phyloP scores from a whole-genome alignment of 1,140 invertebrate genomes.

The Augochlora pura region DNA sequence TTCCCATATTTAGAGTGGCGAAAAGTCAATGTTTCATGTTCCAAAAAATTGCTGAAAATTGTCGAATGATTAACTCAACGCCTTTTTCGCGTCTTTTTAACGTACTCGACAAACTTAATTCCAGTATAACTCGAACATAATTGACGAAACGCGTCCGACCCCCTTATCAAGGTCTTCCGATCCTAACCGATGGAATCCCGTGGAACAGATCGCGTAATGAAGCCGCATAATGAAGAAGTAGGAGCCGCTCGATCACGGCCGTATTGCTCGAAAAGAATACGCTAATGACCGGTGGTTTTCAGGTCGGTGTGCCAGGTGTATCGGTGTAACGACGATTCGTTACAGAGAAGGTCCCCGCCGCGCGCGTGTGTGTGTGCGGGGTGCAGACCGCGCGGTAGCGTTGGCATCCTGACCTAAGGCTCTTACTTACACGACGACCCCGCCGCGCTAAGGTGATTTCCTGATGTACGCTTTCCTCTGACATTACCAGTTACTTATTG shows the following conservation, averaged over 20 bases:
- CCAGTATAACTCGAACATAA: no score
- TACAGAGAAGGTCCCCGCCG: neutral
- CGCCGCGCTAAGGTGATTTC: constrained; percentile 55
- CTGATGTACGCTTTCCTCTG: constrained; percentile 48
- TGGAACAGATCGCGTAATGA: neutral
- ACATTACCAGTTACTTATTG: constrained; percentile 49
- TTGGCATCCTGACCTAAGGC: constrained; percentile 54
- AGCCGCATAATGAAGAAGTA: neutral
- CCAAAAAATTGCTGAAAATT: no score
- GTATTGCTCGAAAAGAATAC: neutral
- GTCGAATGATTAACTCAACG: no score
- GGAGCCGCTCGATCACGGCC: neutral
- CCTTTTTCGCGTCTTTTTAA: no score
- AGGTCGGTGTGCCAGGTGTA: neutral
- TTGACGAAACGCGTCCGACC: no score
- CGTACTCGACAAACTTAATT: no score
- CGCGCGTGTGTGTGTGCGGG: constrained; percentile 23
- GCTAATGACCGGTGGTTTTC: neutral
- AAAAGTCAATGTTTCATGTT: no score
- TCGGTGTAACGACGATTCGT: constrained; percentile 9
- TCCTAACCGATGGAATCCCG: neutral
- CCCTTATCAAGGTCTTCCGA: no score
- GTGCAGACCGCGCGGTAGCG: constrained; percentile 48
- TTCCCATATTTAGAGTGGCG: no score
- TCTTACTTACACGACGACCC: constrained; percentile 53